Evolutionary conservation across 2,113 vertebrate species (phyloP), one percentile per base, ranked within the genome.

Genomic region (Toxotes jaculatrix): DNA sequence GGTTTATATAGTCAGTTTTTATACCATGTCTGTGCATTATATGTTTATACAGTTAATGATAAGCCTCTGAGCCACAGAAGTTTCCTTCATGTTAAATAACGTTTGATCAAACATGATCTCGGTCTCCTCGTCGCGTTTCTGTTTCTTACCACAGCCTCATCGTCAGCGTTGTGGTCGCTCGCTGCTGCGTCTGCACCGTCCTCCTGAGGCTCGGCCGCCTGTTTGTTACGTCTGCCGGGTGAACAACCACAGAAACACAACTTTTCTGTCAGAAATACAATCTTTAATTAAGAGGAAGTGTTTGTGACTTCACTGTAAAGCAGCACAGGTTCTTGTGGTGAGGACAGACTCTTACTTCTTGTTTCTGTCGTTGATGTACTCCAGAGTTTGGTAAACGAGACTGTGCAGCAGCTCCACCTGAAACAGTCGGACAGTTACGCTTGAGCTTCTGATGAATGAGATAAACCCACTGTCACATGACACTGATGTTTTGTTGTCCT

Each of bases 391-490:
- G 90, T 94, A 98, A 5, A 99, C 98, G 88, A 99, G 92, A 0
- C 81, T 95, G 91, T 99, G 97, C 51, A 99, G 96, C 42, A 98
- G 95, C 74, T 99, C 97, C 91, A 99, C 97, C 98, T 99, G 92
- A 66, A 40, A 82, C 43, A 45, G 43, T 45, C 43, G 2, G 12
- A 55, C 51, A 56, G 53, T 23, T 1, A 56, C 3, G 5, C n/a
- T 27, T 55, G 21, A 55, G 51, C 49, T 53, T 53, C 21, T 21
- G 4, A 47, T 16, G 2, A 17, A 19, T 53, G 7, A 19, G 14
- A n/a, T 10, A 3, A 21, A 19, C 1, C 21, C 21, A 12, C 8
- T 12, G n/a, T 27, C 55, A 6, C 13, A 0, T 7, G 3, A 8
- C n/a, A 1, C 38, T 12, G 1, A 4, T 12, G 16, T 14, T 8